These are phyloP conservation scores for Panthera uncia DNA, from an alignment of 2,113 vertebrate species.

Conservation along the genomic window DNA sequence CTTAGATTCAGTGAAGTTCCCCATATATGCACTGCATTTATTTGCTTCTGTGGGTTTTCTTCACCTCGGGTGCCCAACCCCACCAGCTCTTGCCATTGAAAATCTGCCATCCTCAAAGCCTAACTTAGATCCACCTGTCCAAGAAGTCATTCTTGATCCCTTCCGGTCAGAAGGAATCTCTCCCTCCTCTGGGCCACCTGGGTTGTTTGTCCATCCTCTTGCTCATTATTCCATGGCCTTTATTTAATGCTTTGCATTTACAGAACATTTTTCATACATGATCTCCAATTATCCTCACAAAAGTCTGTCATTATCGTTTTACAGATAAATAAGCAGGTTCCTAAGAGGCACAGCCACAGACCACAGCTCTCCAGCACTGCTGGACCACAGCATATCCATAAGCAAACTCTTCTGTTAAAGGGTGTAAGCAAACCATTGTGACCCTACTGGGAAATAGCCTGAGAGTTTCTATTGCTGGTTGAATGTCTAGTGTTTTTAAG, in stretches of 20 bases:
- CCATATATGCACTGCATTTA: not conserved
- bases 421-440: not conserved
- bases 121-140: not conserved
- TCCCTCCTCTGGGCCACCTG: not conserved
- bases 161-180: not conserved
- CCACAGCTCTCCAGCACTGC: not conserved
- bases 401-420: not conserved
- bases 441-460: not conserved
- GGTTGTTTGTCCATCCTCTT: not conserved
- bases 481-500: not conserved
- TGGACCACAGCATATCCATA: not conserved
- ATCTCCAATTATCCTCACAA: not conserved
- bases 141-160: not conserved
- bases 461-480: not conserved
- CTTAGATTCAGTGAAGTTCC: not conserved
- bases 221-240: not conserved
- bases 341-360: not conserved
- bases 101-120: not conserved
- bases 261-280: not conserved
- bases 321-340: not conserved
- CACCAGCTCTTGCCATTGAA: not conserved
- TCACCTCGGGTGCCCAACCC: not conserved
- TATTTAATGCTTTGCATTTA: slow-evolving; percentile 39
- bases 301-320: not conserved
- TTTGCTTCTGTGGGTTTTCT: not conserved